A percentile compares a stretch with the other conserved stretches of the same genome.
Conservation (phyloP, 2,113 vertebrate genomes). For the Tragelaphus imberbis region DNA sequence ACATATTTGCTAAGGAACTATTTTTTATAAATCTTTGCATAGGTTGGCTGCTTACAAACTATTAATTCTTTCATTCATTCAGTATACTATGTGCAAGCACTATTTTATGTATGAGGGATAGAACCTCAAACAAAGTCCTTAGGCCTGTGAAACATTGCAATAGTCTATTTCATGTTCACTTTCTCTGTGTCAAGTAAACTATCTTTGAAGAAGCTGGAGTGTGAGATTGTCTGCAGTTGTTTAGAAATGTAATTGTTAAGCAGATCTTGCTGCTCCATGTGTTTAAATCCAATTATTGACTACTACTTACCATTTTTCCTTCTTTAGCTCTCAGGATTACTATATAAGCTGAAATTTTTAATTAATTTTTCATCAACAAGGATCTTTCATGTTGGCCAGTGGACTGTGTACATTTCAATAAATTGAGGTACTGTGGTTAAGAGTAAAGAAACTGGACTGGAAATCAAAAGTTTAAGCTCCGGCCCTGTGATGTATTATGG, state of each 20-base stretch:
- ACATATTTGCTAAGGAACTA: background rate
- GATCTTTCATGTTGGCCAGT: background rate
- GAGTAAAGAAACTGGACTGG: background rate
- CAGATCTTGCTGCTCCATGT: background rate
- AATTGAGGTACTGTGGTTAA: background rate
- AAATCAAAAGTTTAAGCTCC: background rate
- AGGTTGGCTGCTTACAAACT: background rate
- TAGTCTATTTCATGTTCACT: background rate
- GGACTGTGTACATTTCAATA: background rate
- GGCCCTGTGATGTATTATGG: background rate
- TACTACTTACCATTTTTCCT: background rate
- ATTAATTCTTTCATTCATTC: background rate
- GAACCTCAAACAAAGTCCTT: background rate
- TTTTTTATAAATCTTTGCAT: background rate
- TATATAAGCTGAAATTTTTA: background rate
- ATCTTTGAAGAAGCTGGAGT: background rate
- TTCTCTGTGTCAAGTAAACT: background rate
- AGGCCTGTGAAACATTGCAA: background rate
- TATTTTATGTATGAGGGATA: background rate
- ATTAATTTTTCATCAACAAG: background rate
- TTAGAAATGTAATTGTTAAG: constrained; percentile 10
- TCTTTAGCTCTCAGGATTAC: background rate
- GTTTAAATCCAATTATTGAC: background rate
- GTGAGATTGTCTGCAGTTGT: background rate
- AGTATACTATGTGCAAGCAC: background rate